These are phyloP conservation scores for Galeopterus variegatus DNA, from an alignment of 2,113 vertebrate species.

Conservation along the genomic window DNA sequence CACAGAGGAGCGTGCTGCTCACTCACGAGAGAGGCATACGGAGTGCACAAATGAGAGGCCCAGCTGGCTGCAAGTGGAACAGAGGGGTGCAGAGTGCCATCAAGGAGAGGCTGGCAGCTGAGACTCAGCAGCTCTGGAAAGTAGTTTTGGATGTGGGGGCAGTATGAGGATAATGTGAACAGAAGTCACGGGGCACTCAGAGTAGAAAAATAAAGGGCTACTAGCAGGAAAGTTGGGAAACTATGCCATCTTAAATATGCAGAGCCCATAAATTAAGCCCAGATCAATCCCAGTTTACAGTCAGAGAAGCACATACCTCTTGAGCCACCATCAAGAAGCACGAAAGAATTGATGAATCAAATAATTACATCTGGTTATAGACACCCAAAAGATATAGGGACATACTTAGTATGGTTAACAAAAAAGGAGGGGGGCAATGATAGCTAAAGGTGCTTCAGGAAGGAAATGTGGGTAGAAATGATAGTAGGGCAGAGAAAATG, in stretches of 20 bases:
- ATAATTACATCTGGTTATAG: neutral
- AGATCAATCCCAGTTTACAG: neutral
- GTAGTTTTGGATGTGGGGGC: neutral
- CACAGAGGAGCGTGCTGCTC: neutral
- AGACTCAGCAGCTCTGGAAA: neutral
- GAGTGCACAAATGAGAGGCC: neutral
- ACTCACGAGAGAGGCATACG: neutral
- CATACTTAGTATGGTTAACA: neutral
- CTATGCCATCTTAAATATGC: neutral
- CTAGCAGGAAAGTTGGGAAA: neutral
- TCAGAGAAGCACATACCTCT: neutral
- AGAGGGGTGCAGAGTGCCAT: rapidly evolving
- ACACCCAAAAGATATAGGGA: neutral
- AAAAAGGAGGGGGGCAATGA: neutral
- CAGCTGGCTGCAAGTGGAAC: neutral
- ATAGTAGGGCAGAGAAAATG: neutral
- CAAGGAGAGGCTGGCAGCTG: neutral
- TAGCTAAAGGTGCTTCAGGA: neutral
- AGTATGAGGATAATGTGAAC: neutral
- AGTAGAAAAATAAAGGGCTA: neutral
- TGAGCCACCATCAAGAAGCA: neutral
- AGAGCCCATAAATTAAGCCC: neutral
- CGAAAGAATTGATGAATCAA: neutral
- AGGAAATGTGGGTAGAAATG: neutral
- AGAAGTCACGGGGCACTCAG: neutral